Base-by-base conservation (phyloP, 2,888 invertebrate genomes). In the Peribatodes rhomboidaria region DNA sequence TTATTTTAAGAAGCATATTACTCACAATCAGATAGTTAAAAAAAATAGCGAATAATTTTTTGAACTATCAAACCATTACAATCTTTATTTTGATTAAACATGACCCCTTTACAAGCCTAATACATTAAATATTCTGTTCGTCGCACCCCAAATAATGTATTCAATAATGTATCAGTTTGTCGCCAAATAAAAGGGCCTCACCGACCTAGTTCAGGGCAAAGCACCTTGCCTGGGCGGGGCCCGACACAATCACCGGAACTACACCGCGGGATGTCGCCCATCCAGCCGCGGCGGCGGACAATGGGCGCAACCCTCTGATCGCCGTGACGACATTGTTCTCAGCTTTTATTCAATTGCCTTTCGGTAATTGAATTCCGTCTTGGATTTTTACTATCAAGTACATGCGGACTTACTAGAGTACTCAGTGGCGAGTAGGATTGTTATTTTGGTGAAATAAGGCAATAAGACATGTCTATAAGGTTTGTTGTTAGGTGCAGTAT, bases 201-300 rank as follows among this genome's bases (percentile, higher is more conserved):
- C 73, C 80, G 76, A 79, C 80, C 81, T 78, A 73, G 83, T 79
- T 79, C 75, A 66, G 73, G 74, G 70, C 72, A 61, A 69, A 75
- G 75, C 76, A 73, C 75, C 74, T 65, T 60, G 59, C 39, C 14
- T 46, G 72, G 88, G 87, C 83, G 86, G 84, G 75, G 68, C 74
- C 53, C 69, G 75, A 79, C 76, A 89, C 89, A 89, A 89, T 89
- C 87, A 75, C 88, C 89, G 89, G 89, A 89, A 89, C 88, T 80
- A 75, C 87, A 73, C 88, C 67, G 76, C 88, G 84, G 88, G 89
- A 82, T 61, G 67, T 71, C 70, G 69, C 60, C 75, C 73, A 79
- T 76, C 75, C 71, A 56, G 71, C 68, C 71, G 68, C 66, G 60
- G 41, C 65, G 68, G 68, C 57, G 64, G 54, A 65, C 65, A 61